These are phyloP conservation scores for Macrobrachium nipponense DNA, from an alignment of 1,140 invertebrate genomes.

Conservation along the genomic window DNA sequence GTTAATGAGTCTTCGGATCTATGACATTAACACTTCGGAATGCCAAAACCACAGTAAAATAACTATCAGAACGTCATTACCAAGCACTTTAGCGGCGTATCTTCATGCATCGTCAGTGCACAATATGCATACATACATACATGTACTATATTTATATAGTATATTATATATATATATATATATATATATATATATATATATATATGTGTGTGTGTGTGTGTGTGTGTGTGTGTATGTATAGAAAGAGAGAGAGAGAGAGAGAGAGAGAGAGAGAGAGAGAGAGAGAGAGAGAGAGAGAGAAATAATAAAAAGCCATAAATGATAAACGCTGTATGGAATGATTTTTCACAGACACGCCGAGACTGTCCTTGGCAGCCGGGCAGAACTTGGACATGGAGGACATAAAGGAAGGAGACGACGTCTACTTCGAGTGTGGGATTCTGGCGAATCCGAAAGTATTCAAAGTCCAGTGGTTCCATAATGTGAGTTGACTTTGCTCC, in stretches of 20 bases:
- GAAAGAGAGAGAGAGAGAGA: too few relatives aligned
- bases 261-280: too few relatives aligned
- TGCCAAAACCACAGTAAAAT: too few relatives aligned
- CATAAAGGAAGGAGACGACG: slow-evolving; percentile 41
- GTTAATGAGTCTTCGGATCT: too few relatives aligned
- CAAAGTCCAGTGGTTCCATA: slow-evolving; percentile 42
- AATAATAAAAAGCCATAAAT: too few relatives aligned
- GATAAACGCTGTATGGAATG: not conserved
- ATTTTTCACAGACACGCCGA: slow-evolving; percentile 24
- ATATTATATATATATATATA: slow-evolving; percentile 9
- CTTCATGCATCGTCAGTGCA: too few relatives aligned
- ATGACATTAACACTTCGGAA: too few relatives aligned
- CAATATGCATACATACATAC: not conserved
- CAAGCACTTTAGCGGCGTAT: too few relatives aligned
- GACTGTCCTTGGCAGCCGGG: slow-evolving; percentile 33
- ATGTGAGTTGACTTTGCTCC: slow-evolving; percentile 17
- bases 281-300: too few relatives aligned
- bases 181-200: not conserved
- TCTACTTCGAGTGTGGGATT: slow-evolving; percentile 45
- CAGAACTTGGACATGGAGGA: slow-evolving; percentile 40
- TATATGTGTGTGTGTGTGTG: not conserved
- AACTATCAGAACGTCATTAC: too few relatives aligned
- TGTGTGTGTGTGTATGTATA: slow-evolving; percentile 5
- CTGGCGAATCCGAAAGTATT: slow-evolving; percentile 30
- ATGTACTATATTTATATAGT: not conserved